Evolutionary conservation across 2,888 invertebrate species (phyloP).

Genomic region (Temnothorax ravouxi): DNA sequence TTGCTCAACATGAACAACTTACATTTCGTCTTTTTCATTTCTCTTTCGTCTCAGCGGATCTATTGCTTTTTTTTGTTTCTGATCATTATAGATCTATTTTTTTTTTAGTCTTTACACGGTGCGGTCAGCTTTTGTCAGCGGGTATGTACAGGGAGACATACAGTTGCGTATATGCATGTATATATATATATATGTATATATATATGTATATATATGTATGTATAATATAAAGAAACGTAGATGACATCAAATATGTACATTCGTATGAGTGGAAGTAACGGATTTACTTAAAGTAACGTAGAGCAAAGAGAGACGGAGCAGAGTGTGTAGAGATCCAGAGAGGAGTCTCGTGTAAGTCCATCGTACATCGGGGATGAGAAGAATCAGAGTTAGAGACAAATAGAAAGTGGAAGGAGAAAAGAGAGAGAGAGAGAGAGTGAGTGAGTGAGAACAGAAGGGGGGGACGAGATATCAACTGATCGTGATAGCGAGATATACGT

Average conservation of each 20-base stretch:
- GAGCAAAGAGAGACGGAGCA: constrained; percentile 44
- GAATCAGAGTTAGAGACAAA: constrained; percentile 20
- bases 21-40: constrained; percentile 81
- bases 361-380: constrained; percentile 55
- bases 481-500: constrained; percentile 4
- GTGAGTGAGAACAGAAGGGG: neutral
- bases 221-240: constrained; percentile 59
- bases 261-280: constrained; percentile 58
- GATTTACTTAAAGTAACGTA: constrained; percentile 49
- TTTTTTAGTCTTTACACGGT: constrained; percentile 29
- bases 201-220: constrained; percentile 20
- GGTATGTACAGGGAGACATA: constrained; percentile 55
- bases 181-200: constrained; percentile 52
- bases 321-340: constrained; percentile 54
- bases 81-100: constrained; percentile 28
- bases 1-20: constrained; percentile 84
- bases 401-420: neutral
- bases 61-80: constrained; percentile 51
- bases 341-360: constrained; percentile 54
- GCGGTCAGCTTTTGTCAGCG: constrained; percentile 45
- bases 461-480: neutral
- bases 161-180: constrained; percentile 43
- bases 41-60: constrained; percentile 82
- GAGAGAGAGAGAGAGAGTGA: neutral
- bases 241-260: constrained; percentile 59